Conservation (phyloP, 2,113 vertebrate genomes). For the Thalassoma bifasciatum region DNA sequence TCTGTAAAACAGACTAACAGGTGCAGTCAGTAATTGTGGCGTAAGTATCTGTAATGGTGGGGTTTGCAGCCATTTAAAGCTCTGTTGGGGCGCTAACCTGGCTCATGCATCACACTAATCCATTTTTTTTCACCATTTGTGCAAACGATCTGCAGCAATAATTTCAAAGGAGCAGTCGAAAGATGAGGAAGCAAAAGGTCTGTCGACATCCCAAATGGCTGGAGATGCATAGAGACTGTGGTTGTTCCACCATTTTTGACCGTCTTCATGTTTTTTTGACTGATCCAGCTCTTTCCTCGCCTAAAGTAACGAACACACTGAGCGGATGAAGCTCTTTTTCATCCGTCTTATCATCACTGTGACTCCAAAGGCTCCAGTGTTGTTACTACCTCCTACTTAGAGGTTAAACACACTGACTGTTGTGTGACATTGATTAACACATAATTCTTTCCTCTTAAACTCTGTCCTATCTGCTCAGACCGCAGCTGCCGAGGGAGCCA, state of each 20-base stretch:
- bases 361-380: neutral
- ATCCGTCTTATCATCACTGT: neutral
- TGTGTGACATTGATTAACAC: conserved; percentile 29
- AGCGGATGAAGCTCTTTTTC: neutral
- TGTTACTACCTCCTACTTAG: conserved; percentile 19
- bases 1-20: too few relatives aligned
- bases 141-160: too few relatives aligned
- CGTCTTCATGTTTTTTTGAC: neutral
- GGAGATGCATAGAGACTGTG: too few relatives aligned
- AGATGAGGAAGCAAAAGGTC: too few relatives aligned
- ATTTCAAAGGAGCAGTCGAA: too few relatives aligned
- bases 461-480: conserved; percentile 16
- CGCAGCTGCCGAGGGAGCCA: conserved; percentile 33
- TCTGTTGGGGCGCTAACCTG: too few relatives aligned
- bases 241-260: neutral
- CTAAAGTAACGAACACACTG: neutral
- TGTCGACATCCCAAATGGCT: too few relatives aligned
- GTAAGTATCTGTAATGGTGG: too few relatives aligned
- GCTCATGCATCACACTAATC: too few relatives aligned
- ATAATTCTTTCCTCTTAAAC: conserved; percentile 48
- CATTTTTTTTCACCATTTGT: too few relatives aligned
- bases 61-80: too few relatives aligned
- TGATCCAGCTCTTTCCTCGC: conserved; percentile 3
- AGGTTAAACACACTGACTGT: conserved; percentile 58
- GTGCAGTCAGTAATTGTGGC: too few relatives aligned